phyloP scores from a whole-genome alignment of 2,888 invertebrate genomes.

The Steinernema hermaphroditum region DNA sequence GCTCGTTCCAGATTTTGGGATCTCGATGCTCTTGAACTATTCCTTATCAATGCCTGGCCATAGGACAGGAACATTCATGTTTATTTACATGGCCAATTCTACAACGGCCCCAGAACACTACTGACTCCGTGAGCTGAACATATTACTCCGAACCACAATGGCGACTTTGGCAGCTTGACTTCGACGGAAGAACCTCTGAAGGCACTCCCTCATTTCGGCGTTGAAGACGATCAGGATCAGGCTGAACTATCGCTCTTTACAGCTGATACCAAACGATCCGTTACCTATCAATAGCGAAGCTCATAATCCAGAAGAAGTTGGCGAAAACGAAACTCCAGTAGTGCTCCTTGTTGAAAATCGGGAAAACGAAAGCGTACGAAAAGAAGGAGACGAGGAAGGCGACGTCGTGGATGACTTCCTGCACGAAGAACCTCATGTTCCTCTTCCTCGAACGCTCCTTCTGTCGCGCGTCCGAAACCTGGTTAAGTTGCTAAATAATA shows the following conservation, averaged over 20 bases:
- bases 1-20: too few relatives aligned
- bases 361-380: slow-evolving; percentile 2
- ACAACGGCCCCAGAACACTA: not conserved
- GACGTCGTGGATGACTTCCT: slow-evolving; percentile 15
- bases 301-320: not conserved
- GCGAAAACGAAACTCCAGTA: not conserved
- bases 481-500: not conserved
- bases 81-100: not conserved
- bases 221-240: slow-evolving; percentile 6
- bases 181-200: not conserved
- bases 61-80: too few relatives aligned
- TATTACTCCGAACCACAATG: not conserved
- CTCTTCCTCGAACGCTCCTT: not conserved
- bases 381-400: slow-evolving; percentile 7
- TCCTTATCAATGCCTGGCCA: too few relatives aligned
- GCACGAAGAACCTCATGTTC: slow-evolving; percentile 8
- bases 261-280: not conserved
- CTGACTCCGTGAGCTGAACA: not conserved
- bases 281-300: slow-evolving; percentile 13
- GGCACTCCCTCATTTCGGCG: not conserved
- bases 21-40: too few relatives aligned
- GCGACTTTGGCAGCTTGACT: not conserved
- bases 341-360: not conserved
- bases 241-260: not conserved
- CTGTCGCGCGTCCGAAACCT: not conserved